These are phyloP conservation scores for Cuculus canorus DNA, from an alignment of 2,797 vertebrate species.

Conservation along the genomic window DNA sequence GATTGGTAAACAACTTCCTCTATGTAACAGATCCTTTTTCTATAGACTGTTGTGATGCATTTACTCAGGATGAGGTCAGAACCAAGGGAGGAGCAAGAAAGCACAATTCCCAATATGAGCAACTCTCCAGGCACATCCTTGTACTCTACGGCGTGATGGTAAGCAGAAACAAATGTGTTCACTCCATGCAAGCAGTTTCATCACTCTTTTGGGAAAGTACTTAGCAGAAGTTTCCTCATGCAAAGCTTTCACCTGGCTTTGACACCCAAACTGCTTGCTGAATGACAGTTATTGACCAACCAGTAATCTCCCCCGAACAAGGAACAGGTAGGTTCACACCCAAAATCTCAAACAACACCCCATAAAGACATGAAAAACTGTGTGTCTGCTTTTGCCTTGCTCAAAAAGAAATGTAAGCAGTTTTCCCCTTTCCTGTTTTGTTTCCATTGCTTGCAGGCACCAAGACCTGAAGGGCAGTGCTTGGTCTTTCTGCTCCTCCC, in stretches of 20 bases:
- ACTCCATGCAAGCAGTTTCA: neutral
- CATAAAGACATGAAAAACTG: neutral
- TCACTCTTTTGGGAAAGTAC: slow-evolving; percentile 50
- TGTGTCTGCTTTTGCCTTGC: neutral
- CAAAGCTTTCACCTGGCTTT: slow-evolving; percentile 20
- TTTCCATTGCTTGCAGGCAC: neutral
- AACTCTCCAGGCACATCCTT: slow-evolving; percentile 24
- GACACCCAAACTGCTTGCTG: neutral
- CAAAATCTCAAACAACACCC: neutral
- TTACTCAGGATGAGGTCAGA: neutral
- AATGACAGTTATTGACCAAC: neutral
- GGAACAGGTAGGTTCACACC: neutral
- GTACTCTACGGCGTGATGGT: neutral
- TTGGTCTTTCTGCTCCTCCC: neutral
- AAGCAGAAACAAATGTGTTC: slow-evolving; percentile 2
- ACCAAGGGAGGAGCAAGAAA: neutral
- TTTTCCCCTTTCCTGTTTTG: neutral
- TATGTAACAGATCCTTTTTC: neutral
- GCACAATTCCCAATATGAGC: slow-evolving; percentile 17
- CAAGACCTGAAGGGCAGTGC: neutral
- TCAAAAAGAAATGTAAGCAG: neutral
- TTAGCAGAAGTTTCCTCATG: slow-evolving; percentile 44
- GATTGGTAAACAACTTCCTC: neutral
- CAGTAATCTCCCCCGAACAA: neutral
- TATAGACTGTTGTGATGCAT: neutral